Base-by-base conservation (phyloP, 2,888 invertebrate genomes). In the Tupiocoris notatus region DNA sequence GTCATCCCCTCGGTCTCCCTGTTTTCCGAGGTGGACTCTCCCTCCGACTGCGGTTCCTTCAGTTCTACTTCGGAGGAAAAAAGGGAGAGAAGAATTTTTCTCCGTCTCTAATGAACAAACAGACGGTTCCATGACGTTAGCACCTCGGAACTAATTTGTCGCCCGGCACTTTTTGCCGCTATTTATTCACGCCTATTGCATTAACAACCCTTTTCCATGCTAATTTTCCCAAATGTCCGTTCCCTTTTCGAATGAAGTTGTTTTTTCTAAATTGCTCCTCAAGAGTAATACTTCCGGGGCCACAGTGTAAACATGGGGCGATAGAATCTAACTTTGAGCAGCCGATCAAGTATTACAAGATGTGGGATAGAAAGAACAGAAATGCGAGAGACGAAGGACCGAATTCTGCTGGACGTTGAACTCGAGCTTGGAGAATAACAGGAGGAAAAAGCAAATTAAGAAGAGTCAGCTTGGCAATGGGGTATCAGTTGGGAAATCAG, bases 71-170 rank as follows among this genome's bases (percentile, higher is more conserved):
- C 39, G 39, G 12, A 3, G 39, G 39, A 3, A 39, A 39, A 39
- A 39, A 39, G 12, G 39, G 39, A 39, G 39, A 12, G 12, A 22
- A 57, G 21, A 20, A 17, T 17, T 7, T 17, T 67, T 22, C 21
- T n/a, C 18, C n/a, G n/a, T 17, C 56, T 3, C 67, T 67, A 67
- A 67, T 67, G 67, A 67, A 67, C 67, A 67, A 67, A 67, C 67
- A 67, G 39, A 56, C 67, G 22, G 39, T 39, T 39, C 39, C 2
- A 7, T 21, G 64, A 24, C 24, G 65, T 65, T 17, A 39, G 7
- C 25, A 39, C 18, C 39, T 65, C 65, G 20, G 12, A 65, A 39
- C 39, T 24, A 25, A 65, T 65, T 39, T 17, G 39, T 65, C 39
- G 39, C 20, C 23, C 39, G 39, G 39, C 39, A 39, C 39, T 39